These are phyloP conservation scores for Volucella bombylans DNA, from an alignment of 2,888 invertebrate genomes.

Conservation along the genomic window DNA sequence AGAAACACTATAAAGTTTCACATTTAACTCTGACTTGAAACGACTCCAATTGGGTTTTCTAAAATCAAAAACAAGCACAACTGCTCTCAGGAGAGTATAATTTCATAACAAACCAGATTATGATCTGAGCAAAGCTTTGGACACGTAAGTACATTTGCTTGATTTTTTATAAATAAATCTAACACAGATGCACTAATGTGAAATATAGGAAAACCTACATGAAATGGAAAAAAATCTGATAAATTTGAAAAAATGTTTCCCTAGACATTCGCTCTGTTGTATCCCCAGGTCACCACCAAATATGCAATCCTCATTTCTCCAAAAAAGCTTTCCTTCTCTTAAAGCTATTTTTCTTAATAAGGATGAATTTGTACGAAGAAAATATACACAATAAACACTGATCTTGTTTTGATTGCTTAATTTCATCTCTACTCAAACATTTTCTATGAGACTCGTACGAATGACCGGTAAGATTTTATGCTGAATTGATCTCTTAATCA, in stretches of 20 bases:
- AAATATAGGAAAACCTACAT: neutral
- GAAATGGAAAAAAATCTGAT: neutral
- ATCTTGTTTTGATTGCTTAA: conserved; percentile 4
- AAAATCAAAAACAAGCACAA: too few relatives aligned
- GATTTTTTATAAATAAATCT: too few relatives aligned
- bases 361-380: neutral
- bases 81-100: too few relatives aligned
- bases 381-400: conserved; percentile 8
- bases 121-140: too few relatives aligned
- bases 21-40: too few relatives aligned
- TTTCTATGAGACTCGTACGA: neutral
- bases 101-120: too few relatives aligned
- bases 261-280: neutral
- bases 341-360: neutral
- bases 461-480: neutral
- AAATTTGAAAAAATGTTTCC: too few relatives aligned
- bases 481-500: neutral
- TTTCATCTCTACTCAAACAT: neutral
- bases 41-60: too few relatives aligned
- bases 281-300: neutral
- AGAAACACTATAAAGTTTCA: too few relatives aligned
- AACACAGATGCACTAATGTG: too few relatives aligned
- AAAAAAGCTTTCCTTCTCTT: neutral
- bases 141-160: too few relatives aligned
- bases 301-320: neutral